These are phyloP conservation scores for Zaprionus ornatus DNA, from an alignment of 1,140 invertebrate genomes.

Conservation along the genomic window DNA sequence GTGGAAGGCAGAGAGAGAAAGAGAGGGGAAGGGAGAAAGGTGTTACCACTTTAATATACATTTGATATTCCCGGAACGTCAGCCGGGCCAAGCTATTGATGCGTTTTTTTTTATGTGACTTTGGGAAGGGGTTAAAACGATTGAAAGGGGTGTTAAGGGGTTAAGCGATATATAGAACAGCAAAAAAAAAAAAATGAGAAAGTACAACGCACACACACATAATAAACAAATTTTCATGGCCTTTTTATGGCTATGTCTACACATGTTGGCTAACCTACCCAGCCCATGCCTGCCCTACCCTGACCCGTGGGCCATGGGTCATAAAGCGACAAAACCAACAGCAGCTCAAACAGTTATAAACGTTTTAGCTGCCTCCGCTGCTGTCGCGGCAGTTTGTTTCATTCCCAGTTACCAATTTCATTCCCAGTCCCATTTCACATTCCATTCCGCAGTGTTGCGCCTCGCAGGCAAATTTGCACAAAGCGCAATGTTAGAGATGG, in stretches of 20 bases:
- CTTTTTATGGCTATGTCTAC: slow-evolving; percentile 41
- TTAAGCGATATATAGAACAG: neutral
- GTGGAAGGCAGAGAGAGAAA: too few relatives aligned
- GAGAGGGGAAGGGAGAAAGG: too few relatives aligned
- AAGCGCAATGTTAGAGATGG: neutral
- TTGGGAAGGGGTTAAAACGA: neutral
- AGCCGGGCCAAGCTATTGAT: slow-evolving; percentile 30
- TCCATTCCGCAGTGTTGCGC: slow-evolving; percentile 17
- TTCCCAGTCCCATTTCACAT: slow-evolving; percentile 14
- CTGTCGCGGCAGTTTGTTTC: slow-evolving; percentile 13
- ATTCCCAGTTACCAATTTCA: slow-evolving; percentile 13
- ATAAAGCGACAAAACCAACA: slow-evolving; percentile 35
- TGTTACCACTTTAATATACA: neutral
- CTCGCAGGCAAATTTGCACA: neutral
- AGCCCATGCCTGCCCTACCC: neutral
- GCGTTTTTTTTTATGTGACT: slow-evolving; percentile 35
- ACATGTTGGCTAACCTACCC: slow-evolving; percentile 26
- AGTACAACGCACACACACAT: slow-evolving; percentile 22
- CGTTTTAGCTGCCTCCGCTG: slow-evolving; percentile 25
- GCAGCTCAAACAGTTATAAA: slow-evolving; percentile 26
- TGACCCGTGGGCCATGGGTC: slow-evolving; percentile 7
- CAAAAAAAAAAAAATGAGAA: slow-evolving; percentile 11
- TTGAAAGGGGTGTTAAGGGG: slow-evolving; percentile 25
- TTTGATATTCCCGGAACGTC: slow-evolving; percentile 39
- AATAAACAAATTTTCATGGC: slow-evolving; percentile 44